Evolutionary conservation across 2,113 vertebrate genomes (phyloP), one percentile per base, ranked within the genome.

Genomic region (Todiramphus saurophagus): DNA sequence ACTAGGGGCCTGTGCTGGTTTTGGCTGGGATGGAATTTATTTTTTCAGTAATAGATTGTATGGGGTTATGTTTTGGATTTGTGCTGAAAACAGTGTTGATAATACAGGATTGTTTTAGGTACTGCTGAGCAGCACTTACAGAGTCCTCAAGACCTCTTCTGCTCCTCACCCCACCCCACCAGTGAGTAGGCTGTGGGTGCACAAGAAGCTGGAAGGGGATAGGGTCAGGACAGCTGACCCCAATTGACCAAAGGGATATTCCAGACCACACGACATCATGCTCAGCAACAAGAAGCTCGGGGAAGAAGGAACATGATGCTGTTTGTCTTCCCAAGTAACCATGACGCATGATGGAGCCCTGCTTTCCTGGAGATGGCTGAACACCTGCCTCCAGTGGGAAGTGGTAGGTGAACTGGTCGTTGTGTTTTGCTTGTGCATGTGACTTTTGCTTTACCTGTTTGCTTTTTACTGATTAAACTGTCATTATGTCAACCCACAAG

Each of bases 191-290:
- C 21, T 60, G 70, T 31, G 43, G 30, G 1, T 39, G 41, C 19
- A 30, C 31, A 28, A 10, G 37, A 25, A 13, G 58, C 2, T 23
- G 37, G 53, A 31, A 67, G 66, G 35, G 66, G 46, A 60, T 53
- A 72, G 18, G 55, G 70, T 15, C 37, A 41, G 64, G 39, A 31
- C 18, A 90, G 83, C n/a, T 56, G 87, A 41, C 35, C 58, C 35
- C 27, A 39, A 5, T 11, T 39, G 44, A 33, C 9, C 51, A 53
- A 17, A 41, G 76, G 43, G 37, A 53, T 46, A 1, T 11, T 17
- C 16, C 64, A 43, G 1, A 37, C 8, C 51, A 5, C 0, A 4
- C 2, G 19, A 35, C 3, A 27, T 5, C 4, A 2, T 25, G 62
- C 48, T 51, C 75, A 58, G 43, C 66, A 63, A 24, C 15, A 44